Evolutionary conservation across 2,113 vertebrate species (phyloP), one percentile per base, ranked within the genome.

Genomic region (Pycnonotus jocosus): DNA sequence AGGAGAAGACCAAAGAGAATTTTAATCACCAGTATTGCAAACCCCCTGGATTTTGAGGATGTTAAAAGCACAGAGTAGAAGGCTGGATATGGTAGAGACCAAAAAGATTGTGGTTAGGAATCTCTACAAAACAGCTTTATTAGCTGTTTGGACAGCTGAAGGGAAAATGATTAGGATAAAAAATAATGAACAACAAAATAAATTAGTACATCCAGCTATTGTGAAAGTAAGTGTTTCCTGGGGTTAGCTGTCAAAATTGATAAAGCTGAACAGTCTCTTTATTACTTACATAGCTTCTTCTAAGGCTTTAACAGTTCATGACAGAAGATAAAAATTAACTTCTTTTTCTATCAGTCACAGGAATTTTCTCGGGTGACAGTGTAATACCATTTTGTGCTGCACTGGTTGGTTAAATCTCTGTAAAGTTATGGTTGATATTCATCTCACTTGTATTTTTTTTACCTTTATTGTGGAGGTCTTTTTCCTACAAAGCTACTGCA

Each of bases 401-500:
- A 72, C 33, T 22, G 8, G 22, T 91, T 60, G 95, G 17, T 91
- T 86, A 93, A 88, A 77, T 88, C 42, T 65, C 73, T 69, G 21
- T 66, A 54, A 94, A 88, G 28, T 83, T 79, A 61, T 69, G 48
- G 44, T 37, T 72, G 13, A 54, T 88, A 76, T 37, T 84, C 0
- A 69, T 94, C 68, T 66, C 9, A 73, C 94, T 91, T 94, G 22
- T 33, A 61, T n/a, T 90, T 70, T 53, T 87, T 86, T 93, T n/a
- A 90, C 44, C 42, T 94, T 91, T 92, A 65, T 45, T 40, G 10
- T 37, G 21, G 15, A 33, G 57, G 2, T 0, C 42, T 45, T 89
- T 90, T 88, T 7, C 19, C 33, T 61, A 11, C 19, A 81, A 38
- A 78, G 15, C 16, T 54, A 23, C 19, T 58, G 10, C 15, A 8